Evolutionary conservation across 2,797 vertebrate species (phyloP).

Genomic region (Oryzias dopingdopingensis): DNA sequence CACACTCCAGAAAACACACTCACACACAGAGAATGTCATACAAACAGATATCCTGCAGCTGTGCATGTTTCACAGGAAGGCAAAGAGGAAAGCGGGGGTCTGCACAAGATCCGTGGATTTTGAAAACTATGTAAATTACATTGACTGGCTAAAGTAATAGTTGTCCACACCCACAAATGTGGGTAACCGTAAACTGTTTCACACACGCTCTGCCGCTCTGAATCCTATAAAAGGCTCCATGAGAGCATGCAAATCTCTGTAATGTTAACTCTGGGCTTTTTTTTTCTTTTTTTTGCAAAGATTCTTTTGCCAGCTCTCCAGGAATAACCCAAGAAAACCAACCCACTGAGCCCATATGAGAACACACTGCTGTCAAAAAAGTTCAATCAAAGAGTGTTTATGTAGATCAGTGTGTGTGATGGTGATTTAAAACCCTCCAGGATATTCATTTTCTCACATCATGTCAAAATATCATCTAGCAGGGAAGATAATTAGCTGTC

Average conservation of each 20-base stretch:
- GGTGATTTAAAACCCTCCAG: too few species aligned
- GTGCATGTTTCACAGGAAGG: conserved; percentile 34
- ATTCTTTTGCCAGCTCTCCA: background rate
- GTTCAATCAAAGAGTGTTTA: too few species aligned
- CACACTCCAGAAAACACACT: conserved; percentile 4
- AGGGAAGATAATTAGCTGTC: too few species aligned
- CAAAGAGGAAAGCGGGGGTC: background rate
- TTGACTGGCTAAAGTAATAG: background rate
- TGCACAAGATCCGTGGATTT: background rate
- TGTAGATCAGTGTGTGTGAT: too few species aligned
- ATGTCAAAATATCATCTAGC: too few species aligned
- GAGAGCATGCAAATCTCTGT: background rate
- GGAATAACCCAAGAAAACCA: background rate
- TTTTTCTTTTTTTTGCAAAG: background rate
- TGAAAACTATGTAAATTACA: conserved; percentile 3
- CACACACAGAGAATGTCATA: conserved; percentile 3
- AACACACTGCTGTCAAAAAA: background rate
- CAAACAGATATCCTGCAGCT: conserved; percentile 51
- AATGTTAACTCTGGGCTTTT: background rate
- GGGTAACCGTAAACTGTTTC: background rate
- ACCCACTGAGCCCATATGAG: too few species aligned
- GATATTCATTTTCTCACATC: too few species aligned
- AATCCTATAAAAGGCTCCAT: background rate
- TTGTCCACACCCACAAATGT: background rate
- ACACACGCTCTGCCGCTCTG: too few species aligned